Evolutionary conservation across 1,140 invertebrate species (phyloP), one percentile per base, ranked within the genome.

Genomic region (Psix sp.): DNA sequence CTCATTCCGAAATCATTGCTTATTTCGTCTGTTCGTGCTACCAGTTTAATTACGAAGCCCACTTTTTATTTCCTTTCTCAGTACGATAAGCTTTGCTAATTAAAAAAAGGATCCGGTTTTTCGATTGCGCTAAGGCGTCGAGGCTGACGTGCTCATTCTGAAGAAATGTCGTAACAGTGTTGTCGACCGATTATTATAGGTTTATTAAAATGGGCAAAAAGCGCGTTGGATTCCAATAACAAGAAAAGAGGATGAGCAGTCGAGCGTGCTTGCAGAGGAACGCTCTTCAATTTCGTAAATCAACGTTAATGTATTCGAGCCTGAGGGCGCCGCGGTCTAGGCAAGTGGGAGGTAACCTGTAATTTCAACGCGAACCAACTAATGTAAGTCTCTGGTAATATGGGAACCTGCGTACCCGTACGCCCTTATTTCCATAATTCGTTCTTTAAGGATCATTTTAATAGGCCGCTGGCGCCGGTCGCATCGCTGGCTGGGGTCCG

Each of bases 381-480:
- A 67, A 72, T 63, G 67, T 57, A 79, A 82, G 80, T 82, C 80
- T 76, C 72, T 66, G 77, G 80, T 83, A 84, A 82, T 84, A 82
- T 84, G 81, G 80, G 82, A 82, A 82, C 80, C 80, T 65, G 68
- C 66, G 71, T 72, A 70, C 43, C 70, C 70, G 79, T 81, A 78
- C 79, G 80, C 77, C 77, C 81, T 84, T 77, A 86, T 86, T 86
- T 84, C 82, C 84, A 86, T 86, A 86, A 86, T 86, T 86, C 79
- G 79, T 86, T 83, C 83, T 83, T 84, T 83, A 85, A 82, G 82
- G 60, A 82, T 84, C 77, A 83, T 84, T 86, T 86, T 86, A 84
- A 84, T 84, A 84, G 84, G 80, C 80, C 78, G 71, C 77, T 86
- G 84, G 84, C 83, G 84, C 83, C 83, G 79, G 65, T 62, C 54